These are phyloP conservation scores for Catocala fraxini DNA, from an alignment of 2,888 invertebrate genomes.

Conservation along the genomic window DNA sequence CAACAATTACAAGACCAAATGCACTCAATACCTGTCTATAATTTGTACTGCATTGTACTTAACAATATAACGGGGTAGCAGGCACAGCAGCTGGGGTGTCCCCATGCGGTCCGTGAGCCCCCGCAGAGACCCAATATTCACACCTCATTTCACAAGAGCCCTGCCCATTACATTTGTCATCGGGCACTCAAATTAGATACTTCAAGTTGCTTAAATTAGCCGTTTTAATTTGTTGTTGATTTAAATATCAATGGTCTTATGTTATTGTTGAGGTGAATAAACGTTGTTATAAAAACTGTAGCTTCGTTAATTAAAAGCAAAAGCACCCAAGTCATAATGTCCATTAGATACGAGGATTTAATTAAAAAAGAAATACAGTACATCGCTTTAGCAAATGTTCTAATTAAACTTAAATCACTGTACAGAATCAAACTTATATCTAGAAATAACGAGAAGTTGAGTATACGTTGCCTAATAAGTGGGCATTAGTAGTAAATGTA, in stretches of 20 bases:
- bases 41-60: constrained; percentile 73
- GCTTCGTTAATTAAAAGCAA: too few relatives aligned
- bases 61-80: constrained; percentile 64
- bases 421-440: too few relatives aligned
- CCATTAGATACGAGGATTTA: too few relatives aligned
- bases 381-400: too few relatives aligned
- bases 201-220: constrained; percentile 62
- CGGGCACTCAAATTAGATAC: constrained; percentile 67
- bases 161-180: constrained; percentile 78
- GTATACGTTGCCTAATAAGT: too few relatives aligned
- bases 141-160: constrained; percentile 85
- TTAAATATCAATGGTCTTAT: constrained; percentile 19
- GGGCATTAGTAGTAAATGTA: too few relatives aligned
- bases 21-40: constrained; percentile 74
- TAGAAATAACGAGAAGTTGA: too few relatives aligned
- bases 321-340: too few relatives aligned
- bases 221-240: constrained; percentile 45
- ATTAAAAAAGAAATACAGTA: too few relatives aligned
- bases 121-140: constrained; percentile 85
- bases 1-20: constrained; percentile 60
- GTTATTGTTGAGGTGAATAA: neutral
- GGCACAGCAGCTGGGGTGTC: constrained; percentile 72
- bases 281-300: too few relatives aligned
- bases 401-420: too few relatives aligned
- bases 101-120: constrained; percentile 69